Conservation (phyloP, 2,113 vertebrate species). For the Vulpes ferrilata region DNA sequence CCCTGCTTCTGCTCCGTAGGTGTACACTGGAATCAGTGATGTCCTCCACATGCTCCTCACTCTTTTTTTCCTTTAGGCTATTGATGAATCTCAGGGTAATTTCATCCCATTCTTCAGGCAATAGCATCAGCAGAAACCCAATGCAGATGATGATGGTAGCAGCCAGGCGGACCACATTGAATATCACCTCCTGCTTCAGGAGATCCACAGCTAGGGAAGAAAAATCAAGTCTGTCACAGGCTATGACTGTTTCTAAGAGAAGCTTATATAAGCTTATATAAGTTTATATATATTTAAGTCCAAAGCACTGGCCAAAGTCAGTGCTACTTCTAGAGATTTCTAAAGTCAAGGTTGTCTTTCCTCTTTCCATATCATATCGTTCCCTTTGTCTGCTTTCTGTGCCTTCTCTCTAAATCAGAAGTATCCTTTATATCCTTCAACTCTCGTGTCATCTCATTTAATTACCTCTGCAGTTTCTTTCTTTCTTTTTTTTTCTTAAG, state of each 20-base stretch:
- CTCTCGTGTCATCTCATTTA: not conserved
- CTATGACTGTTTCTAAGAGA: not conserved
- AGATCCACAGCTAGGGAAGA: slow-evolving; percentile 93
- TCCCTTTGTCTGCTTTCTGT: not conserved
- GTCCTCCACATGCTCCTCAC: slow-evolving; percentile 94
- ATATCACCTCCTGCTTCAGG: slow-evolving; percentile 98
- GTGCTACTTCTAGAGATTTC: not conserved
- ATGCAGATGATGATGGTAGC: slow-evolving; percentile 98
- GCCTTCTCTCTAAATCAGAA: not conserved
- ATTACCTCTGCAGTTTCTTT: not conserved
- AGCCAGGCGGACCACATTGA: slow-evolving; percentile 96
- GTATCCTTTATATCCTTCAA: not conserved
- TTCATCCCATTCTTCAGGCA: slow-evolving; percentile 99
- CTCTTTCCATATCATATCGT: not conserved
- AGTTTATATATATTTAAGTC: too few relatives aligned
- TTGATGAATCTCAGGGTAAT: slow-evolving; percentile 96
- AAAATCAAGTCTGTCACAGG: fast-evolving
- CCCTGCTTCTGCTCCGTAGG: slow-evolving; percentile 94
- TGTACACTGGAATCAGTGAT: slow-evolving; percentile 92
- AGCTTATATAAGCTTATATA: too few relatives aligned
- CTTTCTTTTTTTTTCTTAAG: too few relatives aligned
- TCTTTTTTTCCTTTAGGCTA: slow-evolving; percentile 96
- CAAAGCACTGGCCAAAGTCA: not conserved
- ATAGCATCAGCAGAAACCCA: slow-evolving; percentile 96
- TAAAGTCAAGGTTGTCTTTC: not conserved